Base-by-base conservation (phyloP, 2,797 vertebrate species). In the Bovichtus diacanthus region DNA sequence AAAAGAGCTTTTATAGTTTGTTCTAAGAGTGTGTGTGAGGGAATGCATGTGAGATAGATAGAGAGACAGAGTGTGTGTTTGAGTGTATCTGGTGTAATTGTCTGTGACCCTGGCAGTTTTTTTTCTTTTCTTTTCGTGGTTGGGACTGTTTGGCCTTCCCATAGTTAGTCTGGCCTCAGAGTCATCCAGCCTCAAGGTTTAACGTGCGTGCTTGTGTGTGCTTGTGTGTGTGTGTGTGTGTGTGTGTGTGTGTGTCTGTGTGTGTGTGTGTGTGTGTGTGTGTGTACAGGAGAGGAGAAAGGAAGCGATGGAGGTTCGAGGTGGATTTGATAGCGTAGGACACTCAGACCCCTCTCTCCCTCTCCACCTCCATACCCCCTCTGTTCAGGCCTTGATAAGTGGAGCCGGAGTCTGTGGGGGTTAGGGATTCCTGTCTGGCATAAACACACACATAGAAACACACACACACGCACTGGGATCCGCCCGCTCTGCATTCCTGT, bases 401-500 rank as follows among this genome's bases (percentile, higher is more conserved):
- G 94, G 93, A 92, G 93, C 93, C 95, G 77, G 78, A 88, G 81
- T 92, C 86, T 90, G 94, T 92, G 92, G 95, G 93, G 94, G 94
- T 95, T 93, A 94, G 87, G 92, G 93, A 93, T 95, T 95, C 86
- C 92, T 94, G 92, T 95, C 95, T 94, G 94, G 91, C 90, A 92
- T 92, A 74, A 85, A 85, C 31, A 89, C 89, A 91, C 78, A 87
- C 85, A 85, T 39, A 80, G 61, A 85, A 69, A 77, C 74, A 82
- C 59, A 61, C 76, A 73, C 59, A 77, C 81, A 76, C 74, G 44
- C 81, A 77, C 77, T 62, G 84, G 87, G 91, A 91, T 90, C 92
- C 92, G 94, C 93, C 95, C 94, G 93, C 87, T 92, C 88, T 83
- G 89, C 96, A 95, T 96, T 96, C 94, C 94, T 93, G 77, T 89